phyloP scores from a whole-genome alignment of 2,113 vertebrate genomes.

The Ancistrus triradiatus region DNA sequence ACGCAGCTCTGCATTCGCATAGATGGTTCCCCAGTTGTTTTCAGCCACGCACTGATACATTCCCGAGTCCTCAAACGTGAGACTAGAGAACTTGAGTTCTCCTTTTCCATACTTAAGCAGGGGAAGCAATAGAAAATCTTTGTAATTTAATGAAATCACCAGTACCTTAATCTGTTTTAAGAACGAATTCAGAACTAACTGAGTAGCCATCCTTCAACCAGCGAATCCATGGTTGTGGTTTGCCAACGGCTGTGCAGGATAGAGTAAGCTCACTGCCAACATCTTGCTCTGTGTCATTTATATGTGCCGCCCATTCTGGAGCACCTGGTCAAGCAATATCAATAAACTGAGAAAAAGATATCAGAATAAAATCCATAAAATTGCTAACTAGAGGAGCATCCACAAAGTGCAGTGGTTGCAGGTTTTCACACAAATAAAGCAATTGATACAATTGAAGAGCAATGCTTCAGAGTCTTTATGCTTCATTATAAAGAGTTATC shows the following conservation, averaged over 20 bases:
- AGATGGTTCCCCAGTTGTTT: conserved; percentile 86
- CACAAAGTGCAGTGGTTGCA: too few relatives aligned
- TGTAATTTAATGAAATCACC: background rate
- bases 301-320: conserved; percentile 94
- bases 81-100: conserved; percentile 82
- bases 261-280: conserved; percentile 90
- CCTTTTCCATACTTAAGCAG: conserved; percentile 82
- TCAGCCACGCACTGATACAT: conserved; percentile 99
- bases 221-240: conserved; percentile 85
- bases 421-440: too few relatives aligned
- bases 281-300: conserved; percentile 94
- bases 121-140: background rate
- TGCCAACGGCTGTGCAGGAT: conserved; percentile 87
- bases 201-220: conserved; percentile 92
- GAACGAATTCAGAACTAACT: conserved; percentile 58
- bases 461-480: too few relatives aligned
- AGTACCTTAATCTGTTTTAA: background rate
- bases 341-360: background rate
- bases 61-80: conserved; percentile 87
- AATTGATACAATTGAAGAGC: too few relatives aligned
- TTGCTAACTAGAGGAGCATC: too few relatives aligned
- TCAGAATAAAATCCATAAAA: too few relatives aligned
- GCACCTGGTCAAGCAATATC: conserved; percentile 66
- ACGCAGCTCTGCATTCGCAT: conserved; percentile 92
- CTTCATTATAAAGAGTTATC: too few relatives aligned